Evolutionary conservation across 2,888 invertebrate species (phyloP).

Genomic region (Opisthograptis luteolata): DNA sequence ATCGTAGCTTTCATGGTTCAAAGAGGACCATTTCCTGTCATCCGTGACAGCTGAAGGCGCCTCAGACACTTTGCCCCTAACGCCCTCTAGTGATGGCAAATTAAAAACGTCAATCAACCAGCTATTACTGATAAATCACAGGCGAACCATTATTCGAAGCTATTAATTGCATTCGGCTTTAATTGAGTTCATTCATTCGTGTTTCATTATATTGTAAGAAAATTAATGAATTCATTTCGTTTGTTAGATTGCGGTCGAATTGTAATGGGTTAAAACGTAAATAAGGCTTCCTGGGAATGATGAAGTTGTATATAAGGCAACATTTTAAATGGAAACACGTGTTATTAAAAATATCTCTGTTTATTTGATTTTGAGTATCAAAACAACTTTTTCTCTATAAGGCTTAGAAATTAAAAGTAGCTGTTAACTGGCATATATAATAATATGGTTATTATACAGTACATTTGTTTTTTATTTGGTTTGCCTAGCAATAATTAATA

Average conservation of each 20-base stretch:
- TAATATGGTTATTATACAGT: too few species aligned
- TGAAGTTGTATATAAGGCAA: not conserved
- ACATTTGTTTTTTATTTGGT: too few species aligned
- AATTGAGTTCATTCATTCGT: conserved; percentile 71
- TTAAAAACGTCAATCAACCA: conserved; percentile 80
- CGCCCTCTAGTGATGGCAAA: conserved; percentile 54
- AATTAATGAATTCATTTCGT: conserved; percentile 63
- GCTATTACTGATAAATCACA: conserved; percentile 76
- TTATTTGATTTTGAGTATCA: too few species aligned
- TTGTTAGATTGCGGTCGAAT: conserved; percentile 46
- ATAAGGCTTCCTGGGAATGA: conserved; percentile 32
- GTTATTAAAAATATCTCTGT: too few species aligned
- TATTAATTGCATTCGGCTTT: conserved; percentile 74
- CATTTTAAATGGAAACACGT: not conserved
- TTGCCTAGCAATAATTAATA: too few species aligned
- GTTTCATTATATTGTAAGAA: conserved; percentile 60
- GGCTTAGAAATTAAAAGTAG: too few species aligned
- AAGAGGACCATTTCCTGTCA: conserved; percentile 51
- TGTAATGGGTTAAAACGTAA: conserved; percentile 45
- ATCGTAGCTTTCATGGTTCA: conserved; percentile 46
- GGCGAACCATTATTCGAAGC: conserved; percentile 65
- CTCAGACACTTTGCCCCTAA: conserved; percentile 45
- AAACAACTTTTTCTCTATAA: too few species aligned
- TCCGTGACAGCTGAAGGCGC: conserved; percentile 51
- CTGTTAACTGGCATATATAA: too few species aligned